Base-by-base conservation (phyloP, 2,888 invertebrate species). In the Lasiommata megera region DNA sequence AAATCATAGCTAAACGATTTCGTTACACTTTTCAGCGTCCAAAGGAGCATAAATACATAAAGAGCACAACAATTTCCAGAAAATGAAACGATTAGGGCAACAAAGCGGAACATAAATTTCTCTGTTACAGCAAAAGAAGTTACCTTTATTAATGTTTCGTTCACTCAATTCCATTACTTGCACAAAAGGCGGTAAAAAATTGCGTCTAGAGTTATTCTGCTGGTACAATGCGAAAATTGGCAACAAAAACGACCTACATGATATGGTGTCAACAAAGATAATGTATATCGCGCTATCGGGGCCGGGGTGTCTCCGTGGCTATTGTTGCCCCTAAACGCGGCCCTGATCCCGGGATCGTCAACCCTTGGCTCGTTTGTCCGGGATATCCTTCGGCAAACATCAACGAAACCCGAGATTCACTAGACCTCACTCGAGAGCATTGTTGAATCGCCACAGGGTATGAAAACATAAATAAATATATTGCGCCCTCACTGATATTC, bases 331-430 rank as follows among this genome's bases (percentile, higher is more conserved):
- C 77, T 83, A 83, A 83, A 82, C 80, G 73, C 73, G 75, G 74
- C 80, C 80, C 70, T 82, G 84, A 86, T 86, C 86, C 81, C 75
- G 76, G 78, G 80, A 80, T 84, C 78, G 77, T 73, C 74, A 75
- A 72, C 68, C 73, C 76, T 74, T 75, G 70, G 69, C 83, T 87
- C 85, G 87, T 88, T 88, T 88, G 88, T 88, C 84, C 82, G 82
- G 82, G 78, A 84, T 84, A 84, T 85, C 85, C 88, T 80, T 84
- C 77, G 79, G 85, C 84, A 89, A 88, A 88, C 88, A 87, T 80
- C 81, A 80, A 73, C 83, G 78, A 77, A 82, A 82, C 80, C 84
- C 84, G 80, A 82, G 82, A 85, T 87, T 84, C 84, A 82, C 84
- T 82, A 82, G 84, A 82, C 86, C 86, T 85, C 82, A 79, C 82